These are phyloP conservation scores for Athalia circularis DNA, from an alignment of 2,888 invertebrate species.

Conservation along the genomic window DNA sequence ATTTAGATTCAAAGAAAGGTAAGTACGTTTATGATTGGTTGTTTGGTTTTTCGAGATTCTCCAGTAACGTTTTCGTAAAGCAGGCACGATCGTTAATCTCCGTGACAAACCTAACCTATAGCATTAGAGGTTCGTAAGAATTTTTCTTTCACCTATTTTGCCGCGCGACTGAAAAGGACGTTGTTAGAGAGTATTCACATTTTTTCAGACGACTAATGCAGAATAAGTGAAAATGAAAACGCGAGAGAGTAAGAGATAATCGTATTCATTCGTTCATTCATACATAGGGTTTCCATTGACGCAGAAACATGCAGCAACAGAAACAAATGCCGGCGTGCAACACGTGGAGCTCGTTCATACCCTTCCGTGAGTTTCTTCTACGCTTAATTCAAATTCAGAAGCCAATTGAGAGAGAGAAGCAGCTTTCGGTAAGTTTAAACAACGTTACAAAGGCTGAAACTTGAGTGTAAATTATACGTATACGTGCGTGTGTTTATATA, in stretches of 20 bases:
- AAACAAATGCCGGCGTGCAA: background rate
- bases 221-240: background rate
- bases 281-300: conserved; percentile 20
- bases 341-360: conserved; percentile 20
- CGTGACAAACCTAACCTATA: too few relatives aligned
- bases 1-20: too few relatives aligned
- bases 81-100: too few relatives aligned
- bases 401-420: background rate
- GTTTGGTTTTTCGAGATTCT: too few relatives aligned
- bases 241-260: background rate
- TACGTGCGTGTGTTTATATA: background rate
- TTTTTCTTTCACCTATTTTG: too few relatives aligned
- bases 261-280: conserved; percentile 27
- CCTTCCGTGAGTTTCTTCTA: background rate
- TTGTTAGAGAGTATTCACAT: background rate
- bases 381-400: background rate
- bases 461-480: too few relatives aligned
- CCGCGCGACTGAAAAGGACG: too few relatives aligned
- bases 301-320: too few relatives aligned
- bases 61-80: too few relatives aligned
- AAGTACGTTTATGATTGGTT: too few relatives aligned
- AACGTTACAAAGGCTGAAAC: too few relatives aligned
- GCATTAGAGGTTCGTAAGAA: too few relatives aligned
- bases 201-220: background rate
- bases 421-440: background rate